Conservation (phyloP, 2,797 vertebrate species). For the Sciaenops ocellatus region DNA sequence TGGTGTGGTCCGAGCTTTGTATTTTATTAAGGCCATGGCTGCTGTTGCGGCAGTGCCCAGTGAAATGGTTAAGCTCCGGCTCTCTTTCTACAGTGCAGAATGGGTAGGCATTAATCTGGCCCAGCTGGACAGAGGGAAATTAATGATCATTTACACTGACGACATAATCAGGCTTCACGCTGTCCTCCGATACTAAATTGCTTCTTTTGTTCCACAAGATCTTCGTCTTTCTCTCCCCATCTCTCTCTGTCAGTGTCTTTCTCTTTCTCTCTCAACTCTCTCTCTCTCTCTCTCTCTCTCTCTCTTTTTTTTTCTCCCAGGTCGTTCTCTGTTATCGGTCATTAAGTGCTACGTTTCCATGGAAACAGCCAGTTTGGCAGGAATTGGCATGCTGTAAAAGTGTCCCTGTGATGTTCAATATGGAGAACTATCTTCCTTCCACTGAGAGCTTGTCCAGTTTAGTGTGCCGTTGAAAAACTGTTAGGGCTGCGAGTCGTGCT, state of each 20-base stretch:
- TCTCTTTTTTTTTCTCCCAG: conserved; percentile 56
- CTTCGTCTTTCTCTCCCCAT: conserved; percentile 71
- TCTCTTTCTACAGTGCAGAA: conserved; percentile 60
- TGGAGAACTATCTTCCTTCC: conserved; percentile 68
- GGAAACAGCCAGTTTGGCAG: conserved; percentile 83
- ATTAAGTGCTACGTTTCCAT: conserved; percentile 85
- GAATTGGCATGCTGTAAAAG: conserved; percentile 78
- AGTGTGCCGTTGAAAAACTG: conserved; percentile 55
- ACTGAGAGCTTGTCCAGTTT: conserved; percentile 64
- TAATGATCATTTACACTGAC: conserved; percentile 88
- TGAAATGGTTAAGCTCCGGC: conserved; percentile 63
- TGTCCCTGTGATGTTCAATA: conserved; percentile 71
- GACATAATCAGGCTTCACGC: conserved; percentile 87
- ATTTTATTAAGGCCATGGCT: conserved; percentile 47
- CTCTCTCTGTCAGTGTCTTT: conserved; percentile 71
- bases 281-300: conserved; percentile 13
- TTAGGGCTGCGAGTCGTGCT: conserved; percentile 15
- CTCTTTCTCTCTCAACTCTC: conserved; percentile 56
- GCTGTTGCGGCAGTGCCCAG: conserved; percentile 44
- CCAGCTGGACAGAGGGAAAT: conserved; percentile 86
- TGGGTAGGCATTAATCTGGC: conserved; percentile 82
- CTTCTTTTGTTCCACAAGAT: conserved; percentile 85
- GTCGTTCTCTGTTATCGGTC: conserved; percentile 83
- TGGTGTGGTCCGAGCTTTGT: conserved; percentile 29
- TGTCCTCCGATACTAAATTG: conserved; percentile 86